Base-by-base conservation (phyloP, 2,797 vertebrate species). In the Xiphophorus birchmanni region DNA sequence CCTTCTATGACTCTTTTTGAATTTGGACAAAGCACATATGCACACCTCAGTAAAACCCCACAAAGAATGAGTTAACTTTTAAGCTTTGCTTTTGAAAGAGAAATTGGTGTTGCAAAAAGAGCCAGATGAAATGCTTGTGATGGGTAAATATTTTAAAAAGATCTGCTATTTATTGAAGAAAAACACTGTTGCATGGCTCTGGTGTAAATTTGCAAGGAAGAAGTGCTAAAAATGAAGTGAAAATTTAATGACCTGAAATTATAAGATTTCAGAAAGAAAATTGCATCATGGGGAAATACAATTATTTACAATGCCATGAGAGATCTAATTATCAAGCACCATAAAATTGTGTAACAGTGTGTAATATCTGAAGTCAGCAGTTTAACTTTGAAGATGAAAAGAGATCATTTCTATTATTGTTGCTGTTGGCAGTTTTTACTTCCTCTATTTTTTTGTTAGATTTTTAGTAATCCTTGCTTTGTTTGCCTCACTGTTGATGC, bases 181-280 rank as follows among this genome's bases (percentile, higher is more conserved):
- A n/a, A 37, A 48, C 12, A 56, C 5, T 35, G 12, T 47, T 23
- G 37, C n/a, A 47, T 26, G 56, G 26, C 47, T 42, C n/a, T 63
- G 60, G 37, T 37, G 42, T 60, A n/a, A 50, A 29, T 63, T 4
- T 26, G 35, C 10, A 58, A 74, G 37, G 40, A 63, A 69, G 4
- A 69, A 73, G 76, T 67, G 47, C 17, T n/a, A 48, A 76, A 73
- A 17, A n/a, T 45, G 40, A 58, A 40, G 73, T 63, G 52, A 37
- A 72, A 48, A 72, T 60, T 50, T 72, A 45, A 72, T 52, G 3
- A 81, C 60, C 56, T 73, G 18, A 58, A 73, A 65, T 56, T 75
- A 26, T 35, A 54, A 54, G 45, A 60, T 21, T 81, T 81, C 80
- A 75, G 21, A 54, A 50, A 40, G 76, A 54, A 84, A 77, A 75